Evolutionary conservation across 2,888 invertebrate genomes (phyloP).

Genomic region (Allolobophora icterica): DNA sequence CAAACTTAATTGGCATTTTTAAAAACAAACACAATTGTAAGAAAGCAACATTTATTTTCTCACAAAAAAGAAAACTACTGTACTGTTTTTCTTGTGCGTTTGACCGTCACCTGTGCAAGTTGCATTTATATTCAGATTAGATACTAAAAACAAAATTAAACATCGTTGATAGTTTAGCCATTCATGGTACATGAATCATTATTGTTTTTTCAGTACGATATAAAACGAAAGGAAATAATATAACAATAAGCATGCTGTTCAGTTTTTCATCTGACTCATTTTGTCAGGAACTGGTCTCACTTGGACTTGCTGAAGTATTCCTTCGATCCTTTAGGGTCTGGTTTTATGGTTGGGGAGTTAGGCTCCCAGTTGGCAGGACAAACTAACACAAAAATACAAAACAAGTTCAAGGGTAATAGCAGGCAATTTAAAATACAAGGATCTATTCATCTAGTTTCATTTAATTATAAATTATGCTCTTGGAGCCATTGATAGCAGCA

Average conservation of each 20-base stretch:
- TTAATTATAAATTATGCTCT: background rate
- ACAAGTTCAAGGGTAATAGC: background rate
- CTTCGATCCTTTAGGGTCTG: conserved; percentile 82
- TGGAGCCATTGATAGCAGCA: background rate
- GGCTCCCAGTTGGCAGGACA: conserved; percentile 96
- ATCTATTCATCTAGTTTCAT: background rate
- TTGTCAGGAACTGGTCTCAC: conserved; percentile 35
- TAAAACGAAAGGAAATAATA: background rate
- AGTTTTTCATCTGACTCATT: background rate
- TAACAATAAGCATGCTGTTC: background rate
- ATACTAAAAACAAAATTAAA: background rate
- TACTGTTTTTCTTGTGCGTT: background rate
- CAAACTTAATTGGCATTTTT: background rate
- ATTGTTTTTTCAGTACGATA: background rate
- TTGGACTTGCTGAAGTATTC: conserved; percentile 79
- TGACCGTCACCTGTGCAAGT: background rate
- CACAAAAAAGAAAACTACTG: background rate
- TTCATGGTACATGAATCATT: background rate
- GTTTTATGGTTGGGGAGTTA: conserved; percentile 86
- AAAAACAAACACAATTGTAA: background rate
- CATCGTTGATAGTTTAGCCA: background rate
- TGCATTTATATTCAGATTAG: background rate
- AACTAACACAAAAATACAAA: conserved; percentile 69
- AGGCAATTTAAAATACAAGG: background rate
- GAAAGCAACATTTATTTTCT: background rate